Evolutionary conservation across 1,140 invertebrate genomes (phyloP).

Genomic region (Magallana ariakensis): DNA sequence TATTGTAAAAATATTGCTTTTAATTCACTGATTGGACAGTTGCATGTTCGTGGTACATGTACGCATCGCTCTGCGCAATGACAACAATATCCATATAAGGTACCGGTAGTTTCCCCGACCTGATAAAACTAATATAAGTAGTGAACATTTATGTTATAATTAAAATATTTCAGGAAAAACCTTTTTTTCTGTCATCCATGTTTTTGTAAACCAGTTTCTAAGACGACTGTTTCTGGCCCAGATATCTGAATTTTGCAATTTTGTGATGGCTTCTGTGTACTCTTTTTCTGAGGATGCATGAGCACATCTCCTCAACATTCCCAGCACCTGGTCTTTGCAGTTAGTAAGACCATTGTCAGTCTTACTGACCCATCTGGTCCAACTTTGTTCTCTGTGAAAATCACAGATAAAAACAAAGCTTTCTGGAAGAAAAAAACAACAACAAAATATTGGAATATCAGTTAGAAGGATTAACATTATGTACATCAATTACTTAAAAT

Average conservation of each 20-base stretch:
- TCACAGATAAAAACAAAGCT: conserved; percentile 38
- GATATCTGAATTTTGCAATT: not conserved
- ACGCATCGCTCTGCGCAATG: not conserved
- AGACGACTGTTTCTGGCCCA: conserved; percentile 26
- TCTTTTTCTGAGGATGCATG: conserved; percentile 19
- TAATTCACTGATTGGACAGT: not conserved
- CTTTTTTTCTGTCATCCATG: conserved; percentile 36
- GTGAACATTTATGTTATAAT: not conserved
- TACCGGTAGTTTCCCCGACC: no score
- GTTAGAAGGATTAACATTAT: no score
- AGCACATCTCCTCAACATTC: conserved; percentile 46
- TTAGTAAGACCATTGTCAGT: conserved; percentile 42
- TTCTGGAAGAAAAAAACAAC: conserved; percentile 10
- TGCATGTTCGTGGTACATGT: conserved; percentile 4
- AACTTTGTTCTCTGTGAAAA: conserved; percentile 49
- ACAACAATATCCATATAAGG: not conserved
- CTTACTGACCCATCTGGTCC: conserved; percentile 46
- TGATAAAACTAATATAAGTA: no score
- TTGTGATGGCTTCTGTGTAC: not conserved
- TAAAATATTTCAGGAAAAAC: not conserved
- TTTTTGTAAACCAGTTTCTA: conserved; percentile 40
- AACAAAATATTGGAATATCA: not conserved
- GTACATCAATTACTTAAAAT: no score
- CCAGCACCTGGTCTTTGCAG: conserved; percentile 20
- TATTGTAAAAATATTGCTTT: not conserved